Percentiles rank a stretch among this genome's conserved stretches.
These are phyloP conservation scores for Acronicta leporina DNA, from an alignment of 2,888 invertebrate species.

Conservation along the genomic window DNA sequence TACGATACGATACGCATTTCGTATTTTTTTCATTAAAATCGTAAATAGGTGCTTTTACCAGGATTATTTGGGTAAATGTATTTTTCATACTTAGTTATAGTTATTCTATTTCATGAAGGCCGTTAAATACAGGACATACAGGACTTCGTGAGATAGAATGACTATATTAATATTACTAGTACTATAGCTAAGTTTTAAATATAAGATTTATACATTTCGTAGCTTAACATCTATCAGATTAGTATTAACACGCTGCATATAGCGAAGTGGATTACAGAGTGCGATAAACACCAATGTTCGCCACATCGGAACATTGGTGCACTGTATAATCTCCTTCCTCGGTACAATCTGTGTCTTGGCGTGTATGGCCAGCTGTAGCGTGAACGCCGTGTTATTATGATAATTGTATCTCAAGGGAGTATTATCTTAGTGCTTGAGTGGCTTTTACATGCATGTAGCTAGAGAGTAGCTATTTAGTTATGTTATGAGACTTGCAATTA, in stretches of 20 bases:
- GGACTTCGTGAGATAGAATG: no score
- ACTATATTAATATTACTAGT: no score
- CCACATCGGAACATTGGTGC: conserved; percentile 30
- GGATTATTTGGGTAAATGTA: no score
- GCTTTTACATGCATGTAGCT: conserved; percentile 11
- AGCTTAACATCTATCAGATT: no score
- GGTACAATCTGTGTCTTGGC: conserved; percentile 43
- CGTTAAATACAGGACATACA: no score
- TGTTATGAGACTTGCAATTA: conserved; percentile 23
- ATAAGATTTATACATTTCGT: background rate
- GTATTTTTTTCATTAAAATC: no score
- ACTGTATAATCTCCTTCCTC: conserved; percentile 41
- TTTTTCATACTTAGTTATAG: no score
- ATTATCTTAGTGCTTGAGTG: conserved; percentile 23
- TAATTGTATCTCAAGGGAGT: conserved; percentile 25
- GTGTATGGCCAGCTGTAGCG: conserved; percentile 16
- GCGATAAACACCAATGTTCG: conserved; percentile 15
- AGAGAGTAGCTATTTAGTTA: background rate
- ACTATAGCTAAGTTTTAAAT: no score
- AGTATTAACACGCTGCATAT: conserved; percentile 1
- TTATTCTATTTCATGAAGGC: no score
- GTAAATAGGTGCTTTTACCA: no score
- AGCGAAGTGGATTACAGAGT: conserved; percentile 12
- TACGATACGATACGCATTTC: no score
- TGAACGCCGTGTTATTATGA: conserved; percentile 18